Base-by-base conservation (phyloP, 2,797 vertebrate species). In the Babyrousa celebensis region DNA sequence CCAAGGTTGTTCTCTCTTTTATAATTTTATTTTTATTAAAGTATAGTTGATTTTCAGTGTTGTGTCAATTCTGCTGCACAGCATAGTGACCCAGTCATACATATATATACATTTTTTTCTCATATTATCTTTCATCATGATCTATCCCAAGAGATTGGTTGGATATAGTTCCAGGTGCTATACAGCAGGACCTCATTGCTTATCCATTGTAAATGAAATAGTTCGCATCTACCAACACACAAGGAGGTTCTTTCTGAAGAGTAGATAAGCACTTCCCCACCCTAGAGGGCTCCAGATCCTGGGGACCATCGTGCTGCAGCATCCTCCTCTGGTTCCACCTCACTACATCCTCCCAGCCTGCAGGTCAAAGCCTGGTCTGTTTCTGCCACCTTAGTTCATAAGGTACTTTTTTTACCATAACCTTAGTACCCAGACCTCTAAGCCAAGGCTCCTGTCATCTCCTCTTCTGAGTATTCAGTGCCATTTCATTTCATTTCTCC, bases 401-500 rank as follows among this genome's bases (percentile, higher is more conserved):
- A 8, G 36, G 36, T 54, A 43, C 21, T 88, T 88, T 85, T 85
- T 6, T 80, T 23, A 25, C 20, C 60, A 48, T 43, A 36, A 52
- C 12, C 52, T 48, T 29, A 63, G 25, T 80, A 36, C 67, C 62
- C 68, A 18, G 17, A 20, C 32, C 11, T 62, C 75, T 60, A 70
- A 7, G 27, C 68, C 54, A 68, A 72, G 17, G 56, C 2, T 25
- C 48, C 48, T 80, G 17, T 60, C 15, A n/a, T 56, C 56, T 90
- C 52, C 27, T 75, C 29, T 89, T 48, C 4, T 3, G 58, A 60
- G 14, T 32, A 15, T 8, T 16, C 2, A 48, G 2, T 11, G 3
- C 12, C 18, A 65, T 63, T 84, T 92, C 43, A 74, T 89, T 68
- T 91, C 29, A 29, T 90, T 43, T 85, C 17, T 48, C 17, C 32